Base-by-base conservation (phyloP, 2,888 invertebrate genomes). In the Lampropteryx suffumata region DNA sequence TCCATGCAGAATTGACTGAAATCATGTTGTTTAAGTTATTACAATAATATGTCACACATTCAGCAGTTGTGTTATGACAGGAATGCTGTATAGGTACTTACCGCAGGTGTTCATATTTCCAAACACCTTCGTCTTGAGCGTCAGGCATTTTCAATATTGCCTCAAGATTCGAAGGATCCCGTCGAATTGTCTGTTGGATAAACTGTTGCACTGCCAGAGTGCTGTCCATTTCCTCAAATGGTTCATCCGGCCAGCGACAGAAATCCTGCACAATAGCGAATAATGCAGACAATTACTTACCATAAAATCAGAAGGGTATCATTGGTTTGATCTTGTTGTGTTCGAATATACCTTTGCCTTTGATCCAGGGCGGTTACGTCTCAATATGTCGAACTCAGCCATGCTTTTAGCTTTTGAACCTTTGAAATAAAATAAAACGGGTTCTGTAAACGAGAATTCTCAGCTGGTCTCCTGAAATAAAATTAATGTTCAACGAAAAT, bases 71-170 rank as follows among this genome's bases (percentile, higher is more conserved):
- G n/a, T n/a, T n/a, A 3, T 24, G 7, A 4, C 7, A 28, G 17
- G 3, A 8, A n/a, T 8, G 1, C 5, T 1, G 12, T 14, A n/a
- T 14, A 9, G 7, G 10, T n/a, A 32, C 27, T 10, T 27, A 49
- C 96, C 96, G 93, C 52, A 99, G 92, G 91, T 99, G 99, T 90
- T 99, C 99, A 82, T 99, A 99, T 89, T 99, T 99, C 99, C 99
- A 99, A 39, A 99, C 99, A 29, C 99, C 99, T 84, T 99, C 98
- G 79, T 99, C 99, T 85, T 99, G 98, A 12, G 96, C 95, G 67
- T 99, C 98, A 1, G 99, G 99, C 91, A 99, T 98, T 70, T 95
- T 97, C 40, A 99, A 90, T 72, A 99, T 99, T 50, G 96, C 92
- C 71, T 98, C 98, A 52, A 99, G 95, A 89, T 98, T 97, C 7